These are phyloP conservation scores for Formicarius rufipectus DNA, from an alignment of 2,113 vertebrate genomes.

Conservation along the genomic window DNA sequence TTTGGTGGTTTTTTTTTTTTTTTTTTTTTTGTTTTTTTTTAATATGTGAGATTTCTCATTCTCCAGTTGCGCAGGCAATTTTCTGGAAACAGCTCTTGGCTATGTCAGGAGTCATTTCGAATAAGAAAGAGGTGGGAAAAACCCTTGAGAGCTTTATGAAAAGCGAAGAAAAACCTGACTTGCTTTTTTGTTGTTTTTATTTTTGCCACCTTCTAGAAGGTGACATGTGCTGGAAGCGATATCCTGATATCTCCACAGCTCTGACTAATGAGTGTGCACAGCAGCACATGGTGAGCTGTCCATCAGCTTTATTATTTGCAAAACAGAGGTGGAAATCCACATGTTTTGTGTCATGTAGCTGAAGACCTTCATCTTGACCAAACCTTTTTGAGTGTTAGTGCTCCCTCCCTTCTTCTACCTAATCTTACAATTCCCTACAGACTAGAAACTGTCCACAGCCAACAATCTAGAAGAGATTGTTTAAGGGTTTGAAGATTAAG, in stretches of 20 bases:
- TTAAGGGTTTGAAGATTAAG: no score
- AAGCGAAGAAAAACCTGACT: neutral
- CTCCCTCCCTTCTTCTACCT: neutral
- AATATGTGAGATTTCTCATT: neutral
- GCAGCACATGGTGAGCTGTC: neutral
- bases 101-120: neutral
- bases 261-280: neutral
- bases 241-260: neutral
- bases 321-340: neutral
- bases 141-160: neutral
- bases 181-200: neutral
- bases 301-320: neutral
- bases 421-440: neutral
- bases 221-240: neutral
- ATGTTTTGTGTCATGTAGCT: neutral
- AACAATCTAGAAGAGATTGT: neutral
- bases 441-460: neutral
- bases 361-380: neutral
- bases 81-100: neutral
- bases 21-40: no score
- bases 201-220: conserved; percentile 5
- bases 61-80: neutral
- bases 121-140: neutral
- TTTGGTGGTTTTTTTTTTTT: neutral
- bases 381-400: neutral